Conservation (phyloP, 2,113 vertebrate species). For the Diglossa brunneiventris region DNA sequence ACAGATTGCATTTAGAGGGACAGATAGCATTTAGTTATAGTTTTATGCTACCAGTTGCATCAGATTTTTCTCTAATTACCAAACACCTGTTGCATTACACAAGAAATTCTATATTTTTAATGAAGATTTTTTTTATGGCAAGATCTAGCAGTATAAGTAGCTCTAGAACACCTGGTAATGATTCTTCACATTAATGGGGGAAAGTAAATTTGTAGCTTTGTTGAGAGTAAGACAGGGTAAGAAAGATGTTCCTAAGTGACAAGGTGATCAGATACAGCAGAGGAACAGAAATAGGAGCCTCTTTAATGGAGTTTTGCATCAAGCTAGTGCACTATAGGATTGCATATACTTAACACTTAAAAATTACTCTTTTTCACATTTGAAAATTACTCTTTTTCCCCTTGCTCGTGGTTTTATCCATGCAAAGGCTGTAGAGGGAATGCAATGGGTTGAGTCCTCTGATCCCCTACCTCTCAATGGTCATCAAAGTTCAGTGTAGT, state of each 20-base stretch:
- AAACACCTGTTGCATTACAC: not conserved
- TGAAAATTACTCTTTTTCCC: not conserved
- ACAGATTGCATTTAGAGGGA: not conserved
- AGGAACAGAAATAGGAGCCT: not conserved
- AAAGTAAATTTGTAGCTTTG: not conserved
- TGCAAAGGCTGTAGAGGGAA: not conserved
- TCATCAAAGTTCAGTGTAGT: not conserved
- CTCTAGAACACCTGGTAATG: not conserved
- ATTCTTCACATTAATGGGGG: not conserved
- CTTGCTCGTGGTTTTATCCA: not conserved
- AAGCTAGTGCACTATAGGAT: not conserved
- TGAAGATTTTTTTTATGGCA: not conserved
- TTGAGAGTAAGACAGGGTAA: not conserved
- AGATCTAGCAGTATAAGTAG: not conserved
- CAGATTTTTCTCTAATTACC: not conserved
- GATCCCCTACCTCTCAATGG: not conserved
- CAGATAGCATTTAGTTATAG: not conserved
- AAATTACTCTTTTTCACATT: not conserved
- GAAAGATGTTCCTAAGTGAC: not conserved
- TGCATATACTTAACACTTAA: not conserved
- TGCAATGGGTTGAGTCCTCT: not conserved
- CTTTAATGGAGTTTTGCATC: not conserved
- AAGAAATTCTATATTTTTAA: not conserved
- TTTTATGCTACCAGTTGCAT: not conserved
- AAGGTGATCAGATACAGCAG: not conserved